Conservation (phyloP, 1,140 invertebrate genomes). For the Drosophila tsacasi region DNA sequence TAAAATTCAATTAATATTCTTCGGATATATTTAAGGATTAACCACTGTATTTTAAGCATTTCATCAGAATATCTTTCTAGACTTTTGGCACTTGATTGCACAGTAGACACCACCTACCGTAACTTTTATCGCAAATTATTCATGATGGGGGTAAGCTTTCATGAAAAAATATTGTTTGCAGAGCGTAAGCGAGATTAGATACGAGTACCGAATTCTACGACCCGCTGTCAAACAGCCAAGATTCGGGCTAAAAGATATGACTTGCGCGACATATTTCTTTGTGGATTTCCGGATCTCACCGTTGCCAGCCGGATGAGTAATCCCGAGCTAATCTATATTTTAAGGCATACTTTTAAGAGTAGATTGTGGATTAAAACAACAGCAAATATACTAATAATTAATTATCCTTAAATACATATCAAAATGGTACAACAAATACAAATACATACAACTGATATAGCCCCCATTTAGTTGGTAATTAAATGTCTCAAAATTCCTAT, state of each 20-base stretch:
- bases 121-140: conserved; percentile 20
- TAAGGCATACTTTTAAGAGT: conserved; percentile 22
- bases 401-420: background rate
- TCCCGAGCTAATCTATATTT: background rate
- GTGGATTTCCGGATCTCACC: conserved; percentile 12
- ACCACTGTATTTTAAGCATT: background rate
- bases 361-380: background rate
- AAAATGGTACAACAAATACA: background rate
- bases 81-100: background rate
- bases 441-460: background rate
- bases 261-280: conserved; percentile 1
- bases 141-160: background rate
- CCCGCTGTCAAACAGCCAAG: background rate
- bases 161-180: conserved; percentile 5
- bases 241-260: conserved; percentile 6
- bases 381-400: background rate
- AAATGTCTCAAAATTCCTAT: background rate
- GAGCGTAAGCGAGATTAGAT: conserved; percentile 16
- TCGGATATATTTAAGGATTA: too few relatives aligned
- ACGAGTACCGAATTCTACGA: background rate
- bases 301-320: conserved; percentile 40
- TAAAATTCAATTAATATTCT: too few relatives aligned
- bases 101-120: background rate
- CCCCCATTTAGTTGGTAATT: too few relatives aligned
- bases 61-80: conserved; percentile 19